A percentile compares a stretch with the other conserved stretches of the same genome.
These are phyloP conservation scores for Pinctada fucata DNA, from an alignment of 2,888 invertebrate species.

Conservation along the genomic window DNA sequence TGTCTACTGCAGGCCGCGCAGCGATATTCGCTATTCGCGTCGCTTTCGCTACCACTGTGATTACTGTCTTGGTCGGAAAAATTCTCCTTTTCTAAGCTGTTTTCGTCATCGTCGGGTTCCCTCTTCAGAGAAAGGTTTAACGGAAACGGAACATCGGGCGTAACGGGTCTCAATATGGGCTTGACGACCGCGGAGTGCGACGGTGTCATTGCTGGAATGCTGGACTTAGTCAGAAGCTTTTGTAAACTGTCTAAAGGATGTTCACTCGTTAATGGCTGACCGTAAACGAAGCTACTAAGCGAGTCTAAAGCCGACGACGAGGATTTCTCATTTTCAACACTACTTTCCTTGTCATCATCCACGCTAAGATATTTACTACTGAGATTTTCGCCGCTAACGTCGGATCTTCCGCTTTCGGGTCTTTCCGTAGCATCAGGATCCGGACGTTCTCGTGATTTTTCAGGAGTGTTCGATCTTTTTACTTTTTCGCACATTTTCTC, in stretches of 20 bases:
- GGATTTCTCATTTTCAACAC: slow-evolving; percentile 51
- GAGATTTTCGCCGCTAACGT: slow-evolving; percentile 50
- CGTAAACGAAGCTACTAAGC: slow-evolving; percentile 74
- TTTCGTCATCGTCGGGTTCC: slow-evolving; percentile 47
- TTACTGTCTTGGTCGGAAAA: slow-evolving; percentile 54
- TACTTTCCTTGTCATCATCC: slow-evolving; percentile 42
- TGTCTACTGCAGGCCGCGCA: slow-evolving; percentile 79
- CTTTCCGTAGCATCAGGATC: slow-evolving; percentile 41
- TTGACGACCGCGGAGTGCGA: slow-evolving; percentile 42
- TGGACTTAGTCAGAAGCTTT: slow-evolving; percentile 96
- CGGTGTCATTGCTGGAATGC: slow-evolving; percentile 78
- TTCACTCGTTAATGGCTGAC: slow-evolving; percentile 77
- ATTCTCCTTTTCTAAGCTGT: slow-evolving; percentile 47
- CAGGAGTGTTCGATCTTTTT: slow-evolving; percentile 26
- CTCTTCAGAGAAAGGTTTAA: slow-evolving; percentile 64
- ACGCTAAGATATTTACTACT: slow-evolving; percentile 60
- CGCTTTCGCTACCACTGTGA: slow-evolving; percentile 56
- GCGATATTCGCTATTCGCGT: slow-evolving; percentile 65
- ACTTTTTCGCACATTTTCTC: slow-evolving; percentile 44
- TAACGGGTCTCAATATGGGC: slow-evolving; percentile 46
- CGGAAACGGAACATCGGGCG: slow-evolving; percentile 52
- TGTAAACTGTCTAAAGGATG: slow-evolving; percentile 96
- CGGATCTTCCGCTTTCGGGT: slow-evolving; percentile 33
- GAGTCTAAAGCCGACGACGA: slow-evolving; percentile 72
- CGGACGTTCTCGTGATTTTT: slow-evolving; percentile 34